These are phyloP conservation scores for Monopis laevigella DNA, from an alignment of 2,888 invertebrate genomes.

Conservation along the genomic window DNA sequence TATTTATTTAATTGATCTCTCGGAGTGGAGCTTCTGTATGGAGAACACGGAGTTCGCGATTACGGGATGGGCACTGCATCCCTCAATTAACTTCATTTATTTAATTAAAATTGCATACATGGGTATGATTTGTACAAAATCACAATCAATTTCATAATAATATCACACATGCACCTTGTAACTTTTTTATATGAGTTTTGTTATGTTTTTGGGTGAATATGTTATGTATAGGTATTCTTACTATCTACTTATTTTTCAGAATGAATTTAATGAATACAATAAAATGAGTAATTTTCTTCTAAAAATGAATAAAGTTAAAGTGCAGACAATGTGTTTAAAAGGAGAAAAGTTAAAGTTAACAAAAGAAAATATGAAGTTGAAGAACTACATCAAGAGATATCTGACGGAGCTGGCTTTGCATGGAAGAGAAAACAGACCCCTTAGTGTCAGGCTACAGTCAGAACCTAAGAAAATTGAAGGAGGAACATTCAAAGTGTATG, in stretches of 20 bases:
- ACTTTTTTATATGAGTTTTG: too few relatives aligned
- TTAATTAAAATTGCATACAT: too few relatives aligned
- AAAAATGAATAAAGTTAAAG: slow-evolving; percentile 49
- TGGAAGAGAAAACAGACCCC: slow-evolving; percentile 33
- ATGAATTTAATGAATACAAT: slow-evolving; percentile 59
- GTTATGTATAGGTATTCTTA: too few relatives aligned
- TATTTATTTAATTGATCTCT: too few relatives aligned
- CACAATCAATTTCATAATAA: too few relatives aligned
- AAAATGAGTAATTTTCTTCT: slow-evolving; percentile 77
- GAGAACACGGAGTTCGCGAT: too few relatives aligned
- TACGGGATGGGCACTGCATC: too few relatives aligned
- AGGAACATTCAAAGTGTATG: slow-evolving; percentile 12
- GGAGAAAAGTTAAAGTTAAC: slow-evolving; percentile 51
- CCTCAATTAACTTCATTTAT: too few relatives aligned
- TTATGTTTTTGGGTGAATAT: too few relatives aligned
- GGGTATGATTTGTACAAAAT: too few relatives aligned
- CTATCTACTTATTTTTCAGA: slow-evolving; percentile 33
- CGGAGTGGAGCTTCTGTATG: too few relatives aligned
- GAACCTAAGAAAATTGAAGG: slow-evolving; percentile 24
- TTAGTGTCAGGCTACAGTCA: slow-evolving; percentile 35
- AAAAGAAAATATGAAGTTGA: slow-evolving; percentile 72
- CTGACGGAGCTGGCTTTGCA: slow-evolving; percentile 67
- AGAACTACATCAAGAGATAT: slow-evolving; percentile 69
- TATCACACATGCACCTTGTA: too few relatives aligned
- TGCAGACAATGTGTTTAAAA: slow-evolving; percentile 47